Conservation (phyloP, 2,888 invertebrate species). For the Scaptomyza caliginosa region DNA sequence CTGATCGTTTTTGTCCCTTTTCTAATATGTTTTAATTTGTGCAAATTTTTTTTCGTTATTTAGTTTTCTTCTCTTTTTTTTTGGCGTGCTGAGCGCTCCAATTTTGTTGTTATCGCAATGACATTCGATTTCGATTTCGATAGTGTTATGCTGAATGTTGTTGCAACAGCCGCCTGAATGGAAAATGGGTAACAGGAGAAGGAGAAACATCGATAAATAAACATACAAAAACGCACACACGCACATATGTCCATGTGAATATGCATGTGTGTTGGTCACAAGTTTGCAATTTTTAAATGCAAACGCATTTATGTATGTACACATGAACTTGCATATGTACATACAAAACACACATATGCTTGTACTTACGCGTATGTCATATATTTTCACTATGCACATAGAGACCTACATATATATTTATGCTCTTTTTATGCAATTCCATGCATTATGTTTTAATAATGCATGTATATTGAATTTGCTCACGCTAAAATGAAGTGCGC, state of each 20-base stretch:
- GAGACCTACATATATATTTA: not conserved
- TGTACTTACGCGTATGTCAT: slow-evolving; percentile 3
- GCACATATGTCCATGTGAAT: slow-evolving; percentile 1
- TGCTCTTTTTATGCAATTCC: slow-evolving; percentile 32
- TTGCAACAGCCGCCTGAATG: slow-evolving; percentile 42
- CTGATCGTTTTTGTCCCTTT: slow-evolving; percentile 7
- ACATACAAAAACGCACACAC: slow-evolving; percentile 22
- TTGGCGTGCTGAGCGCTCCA: not conserved
- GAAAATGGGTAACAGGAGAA: slow-evolving; percentile 38
- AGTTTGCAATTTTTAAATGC: slow-evolving; percentile 35
- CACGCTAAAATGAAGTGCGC: slow-evolving; percentile 42
- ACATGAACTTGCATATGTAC: slow-evolving; percentile 1
- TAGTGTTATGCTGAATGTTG: slow-evolving; percentile 23
- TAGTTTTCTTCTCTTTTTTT: not conserved
- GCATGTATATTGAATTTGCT: slow-evolving; percentile 5
- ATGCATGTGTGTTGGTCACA: slow-evolving; percentile 33
- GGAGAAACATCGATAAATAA: slow-evolving; percentile 58
- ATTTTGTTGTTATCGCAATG: slow-evolving; percentile 27
- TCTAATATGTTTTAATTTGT: slow-evolving; percentile 2
- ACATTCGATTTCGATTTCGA: slow-evolving; percentile 49
- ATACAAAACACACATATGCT: not conserved
- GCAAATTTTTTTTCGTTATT: not conserved
- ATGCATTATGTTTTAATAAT: not conserved
- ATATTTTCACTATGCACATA: not conserved
- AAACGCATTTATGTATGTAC: slow-evolving; percentile 7